phyloP scores from a whole-genome alignment of 1,140 invertebrate genomes.

The Magallana ariakensis region DNA sequence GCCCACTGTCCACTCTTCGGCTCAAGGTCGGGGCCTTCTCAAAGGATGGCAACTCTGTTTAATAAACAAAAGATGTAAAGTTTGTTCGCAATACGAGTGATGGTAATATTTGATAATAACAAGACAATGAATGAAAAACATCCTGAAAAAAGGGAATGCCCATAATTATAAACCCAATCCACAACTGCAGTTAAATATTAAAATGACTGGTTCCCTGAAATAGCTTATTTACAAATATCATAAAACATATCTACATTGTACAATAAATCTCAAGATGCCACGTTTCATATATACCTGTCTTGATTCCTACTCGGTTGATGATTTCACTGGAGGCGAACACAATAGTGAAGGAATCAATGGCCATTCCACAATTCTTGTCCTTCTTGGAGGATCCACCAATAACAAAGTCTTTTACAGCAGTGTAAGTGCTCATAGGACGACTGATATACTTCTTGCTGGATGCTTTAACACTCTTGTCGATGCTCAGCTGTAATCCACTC shows the following conservation, averaged over 20 bases:
- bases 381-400: slow-evolving; percentile 42
- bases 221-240: no score
- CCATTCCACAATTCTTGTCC: slow-evolving; percentile 49
- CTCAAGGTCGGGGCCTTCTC: slow-evolving; percentile 41
- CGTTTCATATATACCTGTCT: not conserved
- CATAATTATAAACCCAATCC: no score
- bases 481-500: slow-evolving; percentile 46
- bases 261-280: no score
- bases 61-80: no score
- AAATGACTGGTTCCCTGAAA: no score
- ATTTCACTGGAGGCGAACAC: slow-evolving; percentile 43
- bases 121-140: no score
- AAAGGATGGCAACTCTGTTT: slow-evolving; percentile 43
- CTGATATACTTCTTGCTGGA: slow-evolving; percentile 36
- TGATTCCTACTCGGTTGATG: slow-evolving; percentile 21
- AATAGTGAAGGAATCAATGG: slow-evolving; percentile 45
- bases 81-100: no score
- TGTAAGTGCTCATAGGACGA: not conserved
- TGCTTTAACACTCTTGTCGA: slow-evolving; percentile 24
- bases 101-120: no score
- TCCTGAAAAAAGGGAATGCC: no score
- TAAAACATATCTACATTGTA: no score
- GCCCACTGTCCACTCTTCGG: not conserved
- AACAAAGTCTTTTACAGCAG: slow-evolving; percentile 33
- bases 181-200: no score